Evolutionary conservation across 1,140 invertebrate genomes (phyloP), one percentile per base, ranked within the genome.

Genomic region (Rhopalosiphum maidis): DNA sequence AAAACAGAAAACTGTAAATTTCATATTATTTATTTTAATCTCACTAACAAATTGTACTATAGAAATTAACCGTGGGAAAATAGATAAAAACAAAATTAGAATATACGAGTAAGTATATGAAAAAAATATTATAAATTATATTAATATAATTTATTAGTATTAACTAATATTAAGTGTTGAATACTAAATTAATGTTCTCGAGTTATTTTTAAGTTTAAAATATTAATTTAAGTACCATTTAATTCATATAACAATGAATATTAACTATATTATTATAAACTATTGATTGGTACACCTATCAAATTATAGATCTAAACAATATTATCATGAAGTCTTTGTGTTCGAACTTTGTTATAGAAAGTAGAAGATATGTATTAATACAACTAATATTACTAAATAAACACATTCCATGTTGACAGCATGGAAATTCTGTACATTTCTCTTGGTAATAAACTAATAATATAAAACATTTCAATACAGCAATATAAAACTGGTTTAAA

Each of bases 401-500:
- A 68, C 25, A 37, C 89, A 90, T 68, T 90, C 25, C 37, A 22
- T 43, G 68, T 68, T 43, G 30, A 60, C 1, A 0, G 37, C 7
- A n/a, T 37, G 25, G 37, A 43, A 90, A 60, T 60, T 60, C 11
- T 60, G 60, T 68, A 43, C 2, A 68, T 68, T 90, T 90, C 54
- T 90, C 89, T 90, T 25, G 25, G 18, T 68, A 23, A 68, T 25
- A 90, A 77, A 77, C 60, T n/a, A n/a, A 77, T 4, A 77, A 51
- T 51, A 51, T 51, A 51, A 51, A 90, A 68, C n/a, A 90, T 89
- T 89, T 89, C 8, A 89, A 54, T 37, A 55, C n/a, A 55, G 15
- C 88, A 54, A 25, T 60, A 60, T 89, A 68, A 11, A 90, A 90
- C 89, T 30, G 54, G 54, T 90, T 68, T 68, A 43, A 89, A 90